Percentiles rank a stretch among this genome's conserved stretches.
phyloP scores from a whole-genome alignment of 2,113 vertebrate genomes.

The Tragelaphus strepsiceros region DNA sequence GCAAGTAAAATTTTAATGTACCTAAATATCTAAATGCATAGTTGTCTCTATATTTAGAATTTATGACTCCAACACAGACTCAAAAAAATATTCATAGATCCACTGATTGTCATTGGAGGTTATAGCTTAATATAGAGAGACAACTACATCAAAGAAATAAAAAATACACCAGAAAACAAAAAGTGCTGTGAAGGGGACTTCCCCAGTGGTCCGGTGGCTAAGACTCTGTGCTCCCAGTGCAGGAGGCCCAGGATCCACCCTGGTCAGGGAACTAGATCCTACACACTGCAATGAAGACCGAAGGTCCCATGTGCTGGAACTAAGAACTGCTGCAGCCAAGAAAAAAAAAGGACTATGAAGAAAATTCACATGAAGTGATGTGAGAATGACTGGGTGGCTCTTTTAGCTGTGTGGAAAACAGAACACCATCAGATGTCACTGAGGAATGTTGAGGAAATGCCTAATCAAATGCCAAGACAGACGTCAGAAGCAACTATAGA shows the following conservation, averaged over 20 bases:
- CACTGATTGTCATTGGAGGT: not conserved
- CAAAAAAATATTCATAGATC: not conserved
- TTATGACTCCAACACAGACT: not conserved
- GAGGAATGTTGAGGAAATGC: not conserved
- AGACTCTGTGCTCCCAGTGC: not conserved
- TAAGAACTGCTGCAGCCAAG: not conserved
- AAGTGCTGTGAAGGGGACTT: not conserved
- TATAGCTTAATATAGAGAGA: not conserved
- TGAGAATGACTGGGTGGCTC: not conserved
- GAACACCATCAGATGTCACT: not conserved
- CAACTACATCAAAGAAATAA: not conserved
- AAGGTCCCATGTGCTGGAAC: not conserved
- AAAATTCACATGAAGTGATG: not conserved
- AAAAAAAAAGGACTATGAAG: not conserved
- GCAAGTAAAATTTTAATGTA: not conserved
- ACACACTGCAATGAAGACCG: not conserved
- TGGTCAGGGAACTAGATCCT: too few species aligned
- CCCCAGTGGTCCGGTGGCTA: not conserved
- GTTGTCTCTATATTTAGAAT: not conserved
- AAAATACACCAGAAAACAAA: slow-evolving; percentile 23
- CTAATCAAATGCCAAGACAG: not conserved
- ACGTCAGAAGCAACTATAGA: not conserved
- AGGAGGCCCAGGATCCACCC: not conserved
- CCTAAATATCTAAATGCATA: not conserved
- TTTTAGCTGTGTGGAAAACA: not conserved